Evolutionary conservation across 2,113 vertebrate genomes (phyloP).

Genomic region (Oreochromis aureus): DNA sequence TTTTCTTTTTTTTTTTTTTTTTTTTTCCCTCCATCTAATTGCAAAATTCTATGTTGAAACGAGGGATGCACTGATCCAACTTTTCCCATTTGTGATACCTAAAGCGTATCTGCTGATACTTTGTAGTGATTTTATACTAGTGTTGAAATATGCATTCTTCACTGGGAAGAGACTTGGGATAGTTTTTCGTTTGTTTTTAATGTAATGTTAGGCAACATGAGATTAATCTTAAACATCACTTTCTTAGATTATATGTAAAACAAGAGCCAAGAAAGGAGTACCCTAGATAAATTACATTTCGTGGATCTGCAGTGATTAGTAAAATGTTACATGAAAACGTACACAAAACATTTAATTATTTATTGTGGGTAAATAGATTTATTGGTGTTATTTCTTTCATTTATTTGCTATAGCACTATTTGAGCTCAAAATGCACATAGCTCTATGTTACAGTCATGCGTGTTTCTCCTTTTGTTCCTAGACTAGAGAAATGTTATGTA

Average conservation of each 20-base stretch:
- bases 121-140: not conserved
- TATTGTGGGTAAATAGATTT: not conserved
- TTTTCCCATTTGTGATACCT: not conserved
- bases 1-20: not conserved
- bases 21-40: not conserved
- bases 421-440: not conserved
- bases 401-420: not conserved
- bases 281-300: not conserved
- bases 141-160: not conserved
- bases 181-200: not conserved
- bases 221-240: not conserved
- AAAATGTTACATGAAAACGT: not conserved
- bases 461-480: not conserved
- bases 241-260: not conserved
- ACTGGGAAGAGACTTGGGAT: not conserved
- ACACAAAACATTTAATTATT: not conserved
- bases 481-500: not conserved
- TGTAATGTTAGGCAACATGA: not conserved
- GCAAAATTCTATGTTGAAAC: not conserved
- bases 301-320: not conserved
- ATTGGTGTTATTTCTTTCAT: not conserved
- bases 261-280: not conserved
- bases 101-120: not conserved
- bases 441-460: not conserved
- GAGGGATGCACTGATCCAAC: not conserved